These are phyloP conservation scores for Valencia hispanica DNA, from an alignment of 2,797 vertebrate genomes.

Conservation along the genomic window DNA sequence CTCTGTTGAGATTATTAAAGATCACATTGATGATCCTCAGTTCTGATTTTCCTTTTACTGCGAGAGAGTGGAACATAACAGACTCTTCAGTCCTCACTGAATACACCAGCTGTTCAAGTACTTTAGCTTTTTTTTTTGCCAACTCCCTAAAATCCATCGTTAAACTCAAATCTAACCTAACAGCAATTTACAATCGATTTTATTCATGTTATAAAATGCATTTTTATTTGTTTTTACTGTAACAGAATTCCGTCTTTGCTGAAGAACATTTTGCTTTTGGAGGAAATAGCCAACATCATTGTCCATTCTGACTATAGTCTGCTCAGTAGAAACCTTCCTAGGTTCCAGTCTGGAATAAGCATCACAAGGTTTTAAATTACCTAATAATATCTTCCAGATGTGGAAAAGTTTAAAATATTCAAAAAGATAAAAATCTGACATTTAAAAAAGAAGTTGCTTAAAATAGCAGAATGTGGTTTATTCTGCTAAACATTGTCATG, in stretches of 20 bases:
- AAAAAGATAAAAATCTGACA: background rate
- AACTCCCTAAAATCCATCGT: constrained; percentile 19
- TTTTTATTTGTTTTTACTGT: background rate
- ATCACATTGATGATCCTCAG: constrained; percentile 39
- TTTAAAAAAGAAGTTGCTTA: no score
- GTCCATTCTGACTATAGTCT: background rate
- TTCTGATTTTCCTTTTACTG: constrained; percentile 29
- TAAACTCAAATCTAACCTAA: constrained; percentile 4
- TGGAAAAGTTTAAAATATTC: background rate
- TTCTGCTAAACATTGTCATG: background rate
- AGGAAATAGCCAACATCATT: background rate
- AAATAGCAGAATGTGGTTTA: background rate
- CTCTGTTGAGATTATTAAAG: constrained; percentile 33
- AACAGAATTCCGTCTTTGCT: background rate
- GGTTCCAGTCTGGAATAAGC: no score
- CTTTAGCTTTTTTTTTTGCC: constrained; percentile 22
- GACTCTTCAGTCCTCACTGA: constrained; percentile 36
- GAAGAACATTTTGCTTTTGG: background rate
- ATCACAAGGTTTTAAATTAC: no score
- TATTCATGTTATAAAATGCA: background rate
- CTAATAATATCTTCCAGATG: constrained; percentile 1
- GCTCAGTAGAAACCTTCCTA: no score
- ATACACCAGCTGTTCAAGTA: constrained; percentile 46
- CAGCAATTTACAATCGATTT: background rate
- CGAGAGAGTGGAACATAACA: constrained; percentile 50